Evolutionary conservation across 1,140 invertebrate genomes (phyloP), one percentile per base, ranked within the genome.

Genomic region (Lucilia sericata): DNA sequence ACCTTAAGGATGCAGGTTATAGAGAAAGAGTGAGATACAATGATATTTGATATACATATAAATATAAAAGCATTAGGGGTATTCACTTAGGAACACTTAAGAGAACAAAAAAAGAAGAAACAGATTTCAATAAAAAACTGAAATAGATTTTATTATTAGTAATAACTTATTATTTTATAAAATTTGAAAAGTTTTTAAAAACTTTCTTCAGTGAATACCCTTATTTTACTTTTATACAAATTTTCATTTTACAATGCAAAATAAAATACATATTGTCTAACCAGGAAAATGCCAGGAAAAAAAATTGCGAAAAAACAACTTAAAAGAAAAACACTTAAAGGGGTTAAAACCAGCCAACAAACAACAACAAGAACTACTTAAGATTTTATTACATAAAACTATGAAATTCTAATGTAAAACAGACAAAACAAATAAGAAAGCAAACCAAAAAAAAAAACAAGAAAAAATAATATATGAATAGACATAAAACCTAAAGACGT

Each of bases 341-440:
- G 76, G 76, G 76, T 80, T 80, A 70, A 21, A 21, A 60, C 55
- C 13, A 78, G 42, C 34, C n/a, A 80, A 80, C 42, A 19, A 80
- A 47, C 60, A 80, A 10, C 42, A 80, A 25, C 76, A 49, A 80
- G 21, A 80, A 49, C 76, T 80, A 80, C 42, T 80, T 80, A 80
- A 80, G 76, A 80, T 80, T 80, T 42, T 42, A 42, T 80, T 80
- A 80, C 76, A 80, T 80, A 49, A 49, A 80, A 80, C 42, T 49
- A 80, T 51, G 76, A 80, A 80, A 80, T 80, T 47, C 42, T 80
- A 49, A 80, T 80, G 47, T 25, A 19, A 60, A 60, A 60, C 13
- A 60, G 17, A 60, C 34, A 34, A n/a, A 42, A 76, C 30, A 76
- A 36, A 78, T n/a, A 42, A 19, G n/a, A 80, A 19, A 36, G 19